Conservation (phyloP, 1,140 invertebrate genomes). For the Bemisia tabaci region DNA sequence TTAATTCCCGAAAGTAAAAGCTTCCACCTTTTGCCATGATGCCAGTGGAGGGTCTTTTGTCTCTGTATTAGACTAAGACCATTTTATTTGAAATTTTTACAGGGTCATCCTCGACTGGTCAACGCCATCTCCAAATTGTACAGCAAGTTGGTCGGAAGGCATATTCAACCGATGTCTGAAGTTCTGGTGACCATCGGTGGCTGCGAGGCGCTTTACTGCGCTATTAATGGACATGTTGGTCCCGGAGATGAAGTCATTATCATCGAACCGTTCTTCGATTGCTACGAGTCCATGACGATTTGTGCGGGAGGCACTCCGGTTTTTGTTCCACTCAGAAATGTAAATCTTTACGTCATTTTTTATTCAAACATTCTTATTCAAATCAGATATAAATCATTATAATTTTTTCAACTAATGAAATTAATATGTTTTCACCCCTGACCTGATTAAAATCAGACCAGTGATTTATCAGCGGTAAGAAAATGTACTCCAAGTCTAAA, state of each 20-base stretch:
- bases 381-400: no score
- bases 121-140: constrained; percentile 75
- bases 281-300: constrained; percentile 88
- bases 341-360: no score
- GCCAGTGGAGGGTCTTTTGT: no score
- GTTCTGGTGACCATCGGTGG: constrained; percentile 81
- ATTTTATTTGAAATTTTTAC: constrained; percentile 24
- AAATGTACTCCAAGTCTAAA: no score
- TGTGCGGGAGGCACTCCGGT: constrained; percentile 73
- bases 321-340: constrained; percentile 75
- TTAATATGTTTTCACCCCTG: no score
- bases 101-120: constrained; percentile 86
- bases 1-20: no score
- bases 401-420: no score
- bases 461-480: no score
- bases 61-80: no score
- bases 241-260: constrained; percentile 87
- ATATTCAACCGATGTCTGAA: constrained; percentile 69
- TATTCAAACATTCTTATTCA: no score
- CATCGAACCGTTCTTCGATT: constrained; percentile 97
- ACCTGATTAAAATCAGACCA: no score
- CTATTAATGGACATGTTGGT: constrained; percentile 72
- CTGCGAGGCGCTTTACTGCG: constrained; percentile 78
- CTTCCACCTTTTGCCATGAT: no score
- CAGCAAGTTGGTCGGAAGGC: constrained; percentile 53